Evolutionary conservation across 2,888 invertebrate genomes (phyloP).

Genomic region (Carcina quercana): DNA sequence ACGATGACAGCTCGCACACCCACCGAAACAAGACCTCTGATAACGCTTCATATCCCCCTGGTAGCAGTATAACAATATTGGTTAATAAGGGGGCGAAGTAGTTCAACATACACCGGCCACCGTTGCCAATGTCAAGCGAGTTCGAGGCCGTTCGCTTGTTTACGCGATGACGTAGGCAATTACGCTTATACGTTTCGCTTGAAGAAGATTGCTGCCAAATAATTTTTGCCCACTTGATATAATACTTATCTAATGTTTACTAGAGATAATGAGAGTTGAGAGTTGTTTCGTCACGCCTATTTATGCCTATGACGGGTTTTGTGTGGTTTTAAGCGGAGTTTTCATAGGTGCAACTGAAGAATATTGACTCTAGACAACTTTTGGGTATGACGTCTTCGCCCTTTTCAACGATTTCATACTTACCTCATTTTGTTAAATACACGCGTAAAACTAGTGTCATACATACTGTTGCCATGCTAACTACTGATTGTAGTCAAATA

Average conservation of each 20-base stretch:
- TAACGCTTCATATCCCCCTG: constrained; percentile 15
- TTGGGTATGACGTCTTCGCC: too few relatives aligned
- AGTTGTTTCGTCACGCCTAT: constrained; percentile 7
- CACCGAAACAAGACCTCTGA: constrained; percentile 23
- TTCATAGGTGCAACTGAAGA: too few relatives aligned
- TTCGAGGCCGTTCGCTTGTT: constrained; percentile 55
- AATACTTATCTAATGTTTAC: constrained; percentile 24
- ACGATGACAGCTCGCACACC: constrained; percentile 10
- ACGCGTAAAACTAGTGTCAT: too few relatives aligned
- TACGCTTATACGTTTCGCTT: constrained; percentile 31
- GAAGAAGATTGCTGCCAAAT: constrained; percentile 45
- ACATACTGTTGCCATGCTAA: too few relatives aligned
- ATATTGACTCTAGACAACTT: too few relatives aligned
- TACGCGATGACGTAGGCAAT: constrained; percentile 41
- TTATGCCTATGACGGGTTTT: too few relatives aligned
- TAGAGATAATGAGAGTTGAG: constrained; percentile 19
- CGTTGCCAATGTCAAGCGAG: constrained; percentile 39
- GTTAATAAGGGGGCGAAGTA: constrained; percentile 19
- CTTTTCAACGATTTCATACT: too few relatives aligned
- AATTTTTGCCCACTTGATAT: too few relatives aligned
- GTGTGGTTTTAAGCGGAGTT: too few relatives aligned
- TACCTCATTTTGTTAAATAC: too few relatives aligned
- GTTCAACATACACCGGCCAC: constrained; percentile 34
- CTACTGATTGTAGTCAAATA: too few relatives aligned
- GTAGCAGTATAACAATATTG: not conserved